phyloP scores from a whole-genome alignment of 1,140 invertebrate genomes.

The Heliothis virescens region DNA sequence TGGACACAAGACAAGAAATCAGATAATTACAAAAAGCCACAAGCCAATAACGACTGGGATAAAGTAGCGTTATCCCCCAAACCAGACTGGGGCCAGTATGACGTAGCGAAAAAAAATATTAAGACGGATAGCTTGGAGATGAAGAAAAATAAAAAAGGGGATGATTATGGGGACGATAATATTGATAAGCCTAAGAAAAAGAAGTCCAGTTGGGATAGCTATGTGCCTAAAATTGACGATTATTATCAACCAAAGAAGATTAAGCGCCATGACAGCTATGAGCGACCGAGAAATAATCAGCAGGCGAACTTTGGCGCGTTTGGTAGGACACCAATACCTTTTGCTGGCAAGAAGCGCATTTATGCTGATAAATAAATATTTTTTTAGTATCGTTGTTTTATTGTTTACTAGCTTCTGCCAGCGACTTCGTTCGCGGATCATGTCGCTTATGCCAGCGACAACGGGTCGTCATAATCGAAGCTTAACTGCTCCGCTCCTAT shows the following conservation, averaged over 20 bases:
- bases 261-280: slow-evolving; percentile 36
- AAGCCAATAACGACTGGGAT: too few relatives aligned
- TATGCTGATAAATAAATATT: slow-evolving; percentile 61
- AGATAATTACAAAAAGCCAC: too few relatives aligned
- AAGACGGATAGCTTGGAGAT: too few relatives aligned
- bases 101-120: too few relatives aligned
- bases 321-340: slow-evolving; percentile 60
- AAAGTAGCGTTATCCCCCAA: too few relatives aligned
- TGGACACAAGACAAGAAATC: background rate
- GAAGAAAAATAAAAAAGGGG: background rate
- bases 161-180: background rate
- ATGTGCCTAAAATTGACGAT: slow-evolving; percentile 12
- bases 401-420: too few relatives aligned
- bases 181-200: background rate
- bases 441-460: too few relatives aligned
- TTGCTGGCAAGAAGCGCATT: slow-evolving; percentile 57
- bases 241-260: slow-evolving; percentile 5
- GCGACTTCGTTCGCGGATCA: too few relatives aligned
- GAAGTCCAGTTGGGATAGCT: slow-evolving; percentile 5
- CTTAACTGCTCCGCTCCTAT: too few relatives aligned
- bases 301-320: slow-evolving; percentile 24
- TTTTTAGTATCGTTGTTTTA: slow-evolving; percentile 6
- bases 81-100: too few relatives aligned
- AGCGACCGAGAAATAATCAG: background rate
- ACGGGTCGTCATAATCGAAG: too few relatives aligned